Percentiles rank a stretch among this genome's conserved stretches.
These are phyloP conservation scores for Corydoras sp. DNA, from an alignment of 2,113 vertebrate genomes.

Conservation along the genomic window DNA sequence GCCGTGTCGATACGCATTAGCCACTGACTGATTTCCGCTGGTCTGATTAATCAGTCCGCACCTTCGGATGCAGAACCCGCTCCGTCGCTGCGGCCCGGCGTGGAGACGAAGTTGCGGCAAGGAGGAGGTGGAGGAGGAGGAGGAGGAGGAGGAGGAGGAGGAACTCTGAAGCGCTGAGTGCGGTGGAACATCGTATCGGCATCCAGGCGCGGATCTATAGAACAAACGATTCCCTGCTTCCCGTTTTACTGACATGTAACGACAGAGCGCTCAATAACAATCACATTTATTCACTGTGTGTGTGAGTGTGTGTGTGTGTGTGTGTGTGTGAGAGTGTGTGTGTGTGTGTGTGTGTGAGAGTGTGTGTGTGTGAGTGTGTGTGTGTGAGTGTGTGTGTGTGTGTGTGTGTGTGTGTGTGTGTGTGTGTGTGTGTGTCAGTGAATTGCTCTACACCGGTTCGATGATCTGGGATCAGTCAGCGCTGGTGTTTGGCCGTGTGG, in stretches of 20 bases:
- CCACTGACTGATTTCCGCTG: slow-evolving; percentile 65
- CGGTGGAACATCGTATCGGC: too few species aligned
- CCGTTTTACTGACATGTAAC: neutral
- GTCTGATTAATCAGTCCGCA: slow-evolving; percentile 67
- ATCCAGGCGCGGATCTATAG: too few species aligned
- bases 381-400: neutral
- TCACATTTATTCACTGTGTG: neutral
- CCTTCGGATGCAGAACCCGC: slow-evolving; percentile 55
- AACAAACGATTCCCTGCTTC: slow-evolving; percentile 23
- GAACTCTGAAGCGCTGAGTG: too few species aligned
- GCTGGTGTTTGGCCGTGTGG: too few species aligned
- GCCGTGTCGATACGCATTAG: slow-evolving; percentile 66
- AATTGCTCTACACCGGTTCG: neutral
- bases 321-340: slow-evolving; percentile 13
- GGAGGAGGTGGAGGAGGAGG: too few species aligned
- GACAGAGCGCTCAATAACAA: slow-evolving; percentile 4
- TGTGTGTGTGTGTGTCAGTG: neutral
- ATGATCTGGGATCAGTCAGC: too few species aligned
- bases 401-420: slow-evolving; percentile 12
- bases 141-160: too few species aligned
- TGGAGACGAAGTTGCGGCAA: too few species aligned
- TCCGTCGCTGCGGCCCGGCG: neutral
- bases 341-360: neutral
- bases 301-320: slow-evolving; percentile 16
- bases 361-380: slow-evolving; percentile 14